Base-by-base conservation (phyloP, 1,140 invertebrate genomes). In the Cydia strobilella region DNA sequence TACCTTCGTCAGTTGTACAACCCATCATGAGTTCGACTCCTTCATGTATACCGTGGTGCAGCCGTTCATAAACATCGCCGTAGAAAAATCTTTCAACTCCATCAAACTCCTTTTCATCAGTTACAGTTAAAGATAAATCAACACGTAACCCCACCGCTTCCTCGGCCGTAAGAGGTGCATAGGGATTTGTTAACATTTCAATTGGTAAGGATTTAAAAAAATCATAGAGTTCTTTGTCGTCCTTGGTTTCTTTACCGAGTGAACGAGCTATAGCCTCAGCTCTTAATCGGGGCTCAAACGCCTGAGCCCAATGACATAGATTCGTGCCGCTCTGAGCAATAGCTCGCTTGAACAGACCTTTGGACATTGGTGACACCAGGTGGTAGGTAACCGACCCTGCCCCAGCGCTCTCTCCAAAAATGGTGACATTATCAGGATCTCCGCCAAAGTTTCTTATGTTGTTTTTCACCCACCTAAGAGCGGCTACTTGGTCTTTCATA, bases 341-440 rank as follows among this genome's bases (percentile, higher is more conserved):
- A 23, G 74, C 74, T 72, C 79, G 73, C 31, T 83, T 80, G 72
- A 27, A 91, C 92, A 23, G 92, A 96, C 86, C 83, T 93, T 87
- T 82, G 88, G 95, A 88, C 95, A 93, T 80, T 80, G 94, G 79
- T 79, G 94, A 93, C 20, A 94, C 31, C 82, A 94, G 84, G 65
- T 94, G 94, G 20, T 90, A 90, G 62, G 94, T 90, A 2, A 93
- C 92, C 4, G 94, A 93, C 12, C 94, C 94, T 23, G 90, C 94
- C 2, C 95, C 96, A 0, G 95, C 93, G 65, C 89, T 93, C 76
- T 95, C 94, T 25, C 96, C 96, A 81, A 96, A 95, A 20, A 97
- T 86, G 0, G 96, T 97, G 0, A 97, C 94, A 77, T 93, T 93
- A 10, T 95, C 81, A 0, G 95, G 93, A 86, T 96, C 94, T 0